Conservation (phyloP, 1,140 invertebrate species). For the Nasonia longicornis region DNA sequence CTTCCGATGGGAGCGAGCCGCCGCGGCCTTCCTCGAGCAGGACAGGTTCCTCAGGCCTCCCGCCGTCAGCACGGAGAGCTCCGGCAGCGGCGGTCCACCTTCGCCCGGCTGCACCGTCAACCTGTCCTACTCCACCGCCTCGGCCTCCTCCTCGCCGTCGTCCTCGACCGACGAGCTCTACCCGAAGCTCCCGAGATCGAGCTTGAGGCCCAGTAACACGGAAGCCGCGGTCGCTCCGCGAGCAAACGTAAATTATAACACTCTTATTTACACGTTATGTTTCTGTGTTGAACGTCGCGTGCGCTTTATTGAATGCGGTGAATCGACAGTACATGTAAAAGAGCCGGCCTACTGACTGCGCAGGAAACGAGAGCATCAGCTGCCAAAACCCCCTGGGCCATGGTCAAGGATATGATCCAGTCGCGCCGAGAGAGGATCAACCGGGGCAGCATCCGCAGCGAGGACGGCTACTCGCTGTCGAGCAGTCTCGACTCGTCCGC, state of each 20-base stretch:
- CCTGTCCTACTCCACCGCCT: slow-evolving; percentile 68
- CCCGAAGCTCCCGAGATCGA: too few species aligned
- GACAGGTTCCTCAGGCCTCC: slow-evolving; percentile 62
- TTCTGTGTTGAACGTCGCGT: too few species aligned
- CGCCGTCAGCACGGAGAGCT: slow-evolving; percentile 51
- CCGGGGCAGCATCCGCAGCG: slow-evolving; percentile 37
- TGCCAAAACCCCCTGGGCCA: slow-evolving; percentile 76
- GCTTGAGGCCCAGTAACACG: too few species aligned
- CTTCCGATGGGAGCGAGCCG: slow-evolving; percentile 78
- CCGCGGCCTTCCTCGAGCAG: neutral
- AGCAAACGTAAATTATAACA: too few species aligned
- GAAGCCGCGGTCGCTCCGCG: too few species aligned
- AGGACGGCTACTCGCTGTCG: slow-evolving; percentile 52
- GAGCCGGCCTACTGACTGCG: too few species aligned
- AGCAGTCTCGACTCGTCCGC: slow-evolving; percentile 51
- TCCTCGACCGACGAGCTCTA: too few species aligned
- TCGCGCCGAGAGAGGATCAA: slow-evolving; percentile 72
- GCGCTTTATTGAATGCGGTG: too few species aligned
- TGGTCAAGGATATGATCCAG: slow-evolving; percentile 80
- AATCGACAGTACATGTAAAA: too few species aligned
- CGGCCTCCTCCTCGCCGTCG: slow-evolving; percentile 41
- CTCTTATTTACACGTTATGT: too few species aligned
- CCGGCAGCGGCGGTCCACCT: slow-evolving; percentile 64
- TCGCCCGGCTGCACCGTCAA: slow-evolving; percentile 58
- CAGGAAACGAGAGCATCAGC: slow-evolving; percentile 62